phyloP scores from a whole-genome alignment of 2,113 vertebrate genomes.

The Percina caprodes region DNA sequence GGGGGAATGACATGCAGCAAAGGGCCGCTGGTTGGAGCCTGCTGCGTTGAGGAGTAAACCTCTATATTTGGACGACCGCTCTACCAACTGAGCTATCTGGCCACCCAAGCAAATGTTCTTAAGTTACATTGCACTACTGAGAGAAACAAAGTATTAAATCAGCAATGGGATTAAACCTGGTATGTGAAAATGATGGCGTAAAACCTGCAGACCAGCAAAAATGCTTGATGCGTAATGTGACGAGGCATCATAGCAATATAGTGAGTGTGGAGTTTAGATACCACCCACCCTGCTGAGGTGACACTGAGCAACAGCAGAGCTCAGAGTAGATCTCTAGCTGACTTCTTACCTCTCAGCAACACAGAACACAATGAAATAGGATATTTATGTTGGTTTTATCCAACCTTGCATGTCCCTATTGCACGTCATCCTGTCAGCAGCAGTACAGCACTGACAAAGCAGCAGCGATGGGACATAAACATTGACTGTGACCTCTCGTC shows the following conservation, averaged over 20 bases:
- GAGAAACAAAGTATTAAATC: not conserved
- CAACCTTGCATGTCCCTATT: slow-evolving; percentile 3
- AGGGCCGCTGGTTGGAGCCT: too few species aligned
- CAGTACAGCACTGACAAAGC: slow-evolving; percentile 27
- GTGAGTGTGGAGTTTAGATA: not conserved
- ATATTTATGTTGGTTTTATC: slow-evolving; percentile 9
- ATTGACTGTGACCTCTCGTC: slow-evolving; percentile 11
- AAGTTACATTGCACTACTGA: not conserved
- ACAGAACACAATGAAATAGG: not conserved
- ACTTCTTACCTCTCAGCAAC: not conserved
- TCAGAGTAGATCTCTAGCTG: not conserved
- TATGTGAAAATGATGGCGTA: not conserved
- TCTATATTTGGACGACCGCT: too few species aligned
- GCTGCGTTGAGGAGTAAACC: too few species aligned
- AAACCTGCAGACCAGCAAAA: not conserved
- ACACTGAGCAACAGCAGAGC: not conserved
- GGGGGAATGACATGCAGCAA: too few species aligned
- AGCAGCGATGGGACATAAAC: slow-evolving; percentile 19
- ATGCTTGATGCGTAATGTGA: not conserved
- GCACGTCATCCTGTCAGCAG: slow-evolving; percentile 13
- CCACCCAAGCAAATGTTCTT: not conserved
- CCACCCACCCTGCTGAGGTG: not conserved
- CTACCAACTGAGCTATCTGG: too few species aligned
- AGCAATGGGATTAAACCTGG: not conserved
- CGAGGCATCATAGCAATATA: not conserved